Base-by-base conservation (phyloP, 2,113 vertebrate species). In the Sceloporus undulatus region DNA sequence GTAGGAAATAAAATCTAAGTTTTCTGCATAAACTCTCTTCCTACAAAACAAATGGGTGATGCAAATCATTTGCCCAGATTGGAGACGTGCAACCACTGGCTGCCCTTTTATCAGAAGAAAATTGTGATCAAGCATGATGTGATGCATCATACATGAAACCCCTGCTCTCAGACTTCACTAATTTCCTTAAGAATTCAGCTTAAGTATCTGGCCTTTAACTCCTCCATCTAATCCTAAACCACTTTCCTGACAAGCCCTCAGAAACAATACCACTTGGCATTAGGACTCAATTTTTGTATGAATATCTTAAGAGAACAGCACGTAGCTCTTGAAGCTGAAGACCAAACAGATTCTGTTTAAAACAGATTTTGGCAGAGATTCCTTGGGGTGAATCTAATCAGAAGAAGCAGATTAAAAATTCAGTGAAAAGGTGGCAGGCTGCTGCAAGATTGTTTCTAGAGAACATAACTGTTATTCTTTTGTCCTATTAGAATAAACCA, bases 331-430 rank as follows among this genome's bases (percentile, higher is more conserved):
- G 92, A 90, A 88, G 90, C 93, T 94, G 90, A 95, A 95, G 93
- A 95, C 92, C 93, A 95, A 96, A 96, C 93, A 94, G 83, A 89
- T 87, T 48, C 91, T 92, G 90, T 0, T 0, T 93, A 92, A 93
- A 92, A 94, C 85, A 94, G 88, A 93, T 92, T 94, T 95, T 95
- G 94, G 95, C 93, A 93, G 88, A 84, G 86, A 91, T 91, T 92
- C 90, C 87, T 85, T 90, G 88, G 87, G 89, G 92, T 93, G 91
- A 94, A 94, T 82, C 90, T 94, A 94, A 95, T 95, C 90, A 89
- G 82, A 90, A 88, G 75, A 94, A 91, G 92, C 92, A 94, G 90
- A 94, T 92, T 93, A 95, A 90, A 92, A 91, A 93, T 93, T 90
- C 89, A 88, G 86, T 68, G 90, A 88, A 94, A 93, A 89, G 11